These are phyloP conservation scores for Cyprinodon variegatus DNA, from an alignment of 2,113 vertebrate species.

Conservation along the genomic window DNA sequence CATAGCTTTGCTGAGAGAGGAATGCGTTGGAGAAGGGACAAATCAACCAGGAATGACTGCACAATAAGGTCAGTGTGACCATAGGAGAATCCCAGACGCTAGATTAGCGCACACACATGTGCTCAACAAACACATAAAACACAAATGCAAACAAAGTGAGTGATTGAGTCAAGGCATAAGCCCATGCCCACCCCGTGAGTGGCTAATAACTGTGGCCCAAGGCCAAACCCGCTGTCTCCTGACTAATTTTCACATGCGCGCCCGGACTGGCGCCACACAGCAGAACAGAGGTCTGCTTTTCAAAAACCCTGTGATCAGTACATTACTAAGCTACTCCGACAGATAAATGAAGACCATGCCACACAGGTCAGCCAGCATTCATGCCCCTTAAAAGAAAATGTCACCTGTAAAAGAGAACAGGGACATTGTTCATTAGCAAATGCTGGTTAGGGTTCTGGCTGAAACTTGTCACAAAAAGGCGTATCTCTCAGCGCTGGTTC, in stretches of 20 bases:
- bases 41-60: conserved; percentile 72
- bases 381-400: conserved; percentile 37
- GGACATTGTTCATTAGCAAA: not conserved
- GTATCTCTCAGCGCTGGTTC: conserved; percentile 41
- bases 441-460: not conserved
- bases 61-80: conserved; percentile 78
- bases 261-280: conserved; percentile 77
- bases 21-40: conserved; percentile 73
- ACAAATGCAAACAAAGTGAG: conserved; percentile 64
- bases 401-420: conserved; percentile 44
- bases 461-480: not conserved
- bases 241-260: conserved; percentile 73
- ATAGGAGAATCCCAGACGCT: conserved; percentile 57
- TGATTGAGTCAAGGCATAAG: conserved; percentile 68
- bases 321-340: conserved; percentile 60
- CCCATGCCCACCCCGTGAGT: conserved; percentile 75
- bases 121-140: conserved; percentile 64
- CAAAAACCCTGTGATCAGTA: conserved; percentile 63
- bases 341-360: conserved; percentile 57
- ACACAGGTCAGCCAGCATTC: conserved; percentile 25
- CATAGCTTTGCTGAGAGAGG: conserved; percentile 57
- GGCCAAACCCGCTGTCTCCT: conserved; percentile 87
- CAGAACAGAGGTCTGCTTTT: conserved; percentile 69
- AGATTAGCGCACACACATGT: conserved; percentile 48
- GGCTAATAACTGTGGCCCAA: conserved; percentile 76